Base-by-base conservation (phyloP, 2,888 invertebrate genomes). In the Amblyjoppa fuscipennis region DNA sequence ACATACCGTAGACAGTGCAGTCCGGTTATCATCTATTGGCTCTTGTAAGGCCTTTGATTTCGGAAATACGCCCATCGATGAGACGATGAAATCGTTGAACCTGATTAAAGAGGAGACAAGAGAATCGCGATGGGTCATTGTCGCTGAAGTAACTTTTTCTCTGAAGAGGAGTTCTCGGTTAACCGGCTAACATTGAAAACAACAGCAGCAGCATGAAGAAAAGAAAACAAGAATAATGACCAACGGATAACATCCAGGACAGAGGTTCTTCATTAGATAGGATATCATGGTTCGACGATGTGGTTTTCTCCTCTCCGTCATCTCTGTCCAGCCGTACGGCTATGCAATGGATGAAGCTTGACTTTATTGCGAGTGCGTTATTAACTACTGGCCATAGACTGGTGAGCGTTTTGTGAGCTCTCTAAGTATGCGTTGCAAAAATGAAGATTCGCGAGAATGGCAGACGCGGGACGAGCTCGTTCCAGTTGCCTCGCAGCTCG, bases 371-470 rank as follows among this genome's bases (percentile, higher is more conserved):
- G 28, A 51, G 64, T 25, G 20, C 25, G 70, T 84, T 76, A 76
- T 75, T 75, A 75, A 70, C 51, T 79, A 59, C 31, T 31, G 41
- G 31, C 59, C 25, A 28, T 6, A n/a, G 38, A 7, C 1, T 16
- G 41, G 20, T 13, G 64, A 59, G 66, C 76, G 66, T 68, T 84
- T 84, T 68, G 38, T 81, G 45, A 68, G 28, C 9, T 64, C 16
- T 20, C 31, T 6, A 16, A 28, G 51, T 66, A 53, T 56, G 68
- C 66, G 59, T 16, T 66, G 16, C 64, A 25, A 51, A 73, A 77
- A 77, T 51, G 34, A 73, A 68, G 66, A 76, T 73, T 38, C 38
- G 1, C 9, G 20, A 34, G 71, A 81, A 79, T 80, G 28, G 59
- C 20, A 41, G 11, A 49, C 31, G 69, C 61, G 59, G 53, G 11